Evolutionary conservation across 2,113 vertebrate species (phyloP).

Genomic region (Turnix velox): DNA sequence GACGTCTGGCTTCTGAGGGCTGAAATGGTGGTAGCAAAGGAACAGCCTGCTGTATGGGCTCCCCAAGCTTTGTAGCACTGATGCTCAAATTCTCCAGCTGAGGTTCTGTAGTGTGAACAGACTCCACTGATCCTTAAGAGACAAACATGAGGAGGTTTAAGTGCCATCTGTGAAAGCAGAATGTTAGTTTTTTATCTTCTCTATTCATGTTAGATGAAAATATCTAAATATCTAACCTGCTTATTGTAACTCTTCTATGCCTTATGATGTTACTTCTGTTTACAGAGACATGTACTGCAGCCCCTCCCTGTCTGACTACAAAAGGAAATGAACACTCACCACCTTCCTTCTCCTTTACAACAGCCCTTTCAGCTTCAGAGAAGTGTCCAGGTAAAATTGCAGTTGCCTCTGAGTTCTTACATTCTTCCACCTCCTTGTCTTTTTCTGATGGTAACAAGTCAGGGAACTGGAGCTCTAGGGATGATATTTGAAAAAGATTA

Average conservation of each 20-base stretch:
- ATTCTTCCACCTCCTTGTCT: not conserved
- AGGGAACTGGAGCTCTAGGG: slow-evolving; percentile 39
- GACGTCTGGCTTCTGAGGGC: slow-evolving; percentile 50
- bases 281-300: not conserved
- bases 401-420: not conserved
- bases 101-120: not conserved
- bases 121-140: not conserved
- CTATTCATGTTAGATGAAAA: not conserved
- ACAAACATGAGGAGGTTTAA: not conserved
- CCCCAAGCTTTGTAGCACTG: slow-evolving; percentile 63
- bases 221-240: not conserved
- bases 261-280: not conserved
- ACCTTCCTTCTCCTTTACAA: slow-evolving; percentile 3
- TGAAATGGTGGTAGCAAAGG: slow-evolving; percentile 84
- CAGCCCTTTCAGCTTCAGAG: not conserved
- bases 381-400: not conserved
- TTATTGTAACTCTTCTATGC: not conserved
- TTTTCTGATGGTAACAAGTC: not conserved
- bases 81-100: not conserved
- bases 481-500: not conserved
- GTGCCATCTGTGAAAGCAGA: not conserved
- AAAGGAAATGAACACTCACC: not conserved
- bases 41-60: slow-evolving; percentile 76
- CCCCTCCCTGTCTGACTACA: not conserved
- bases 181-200: not conserved